phyloP scores from a whole-genome alignment of 2,888 invertebrate genomes.

The Hemistola chrysoprasaria region DNA sequence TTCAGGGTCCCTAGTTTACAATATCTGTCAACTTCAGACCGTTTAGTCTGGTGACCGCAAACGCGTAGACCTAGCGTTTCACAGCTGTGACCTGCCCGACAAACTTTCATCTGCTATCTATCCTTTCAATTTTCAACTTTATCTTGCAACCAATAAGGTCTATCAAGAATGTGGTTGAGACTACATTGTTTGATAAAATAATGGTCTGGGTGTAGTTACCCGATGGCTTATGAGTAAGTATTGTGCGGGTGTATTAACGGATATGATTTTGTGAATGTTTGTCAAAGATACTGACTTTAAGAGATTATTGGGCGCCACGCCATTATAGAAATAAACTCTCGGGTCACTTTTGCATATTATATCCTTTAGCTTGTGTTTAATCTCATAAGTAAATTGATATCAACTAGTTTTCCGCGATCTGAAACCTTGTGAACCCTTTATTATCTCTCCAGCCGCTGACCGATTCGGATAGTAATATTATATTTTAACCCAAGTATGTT shows the following conservation, averaged over 20 bases:
- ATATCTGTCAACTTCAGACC: slow-evolving; percentile 46
- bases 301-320: too few relatives aligned
- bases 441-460: too few relatives aligned
- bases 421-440: too few relatives aligned
- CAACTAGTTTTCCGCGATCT: too few relatives aligned
- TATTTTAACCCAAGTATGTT: too few relatives aligned
- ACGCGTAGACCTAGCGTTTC: slow-evolving; percentile 55
- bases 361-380: too few relatives aligned
- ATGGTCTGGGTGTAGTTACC: slow-evolving; percentile 22
- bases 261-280: slow-evolving; percentile 10
- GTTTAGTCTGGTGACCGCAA: slow-evolving; percentile 64
- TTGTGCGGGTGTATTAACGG: slow-evolving; percentile 18
- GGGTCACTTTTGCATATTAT: too few relatives aligned
- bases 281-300: slow-evolving; percentile 12
- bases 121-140: slow-evolving; percentile 5
- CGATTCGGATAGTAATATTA: too few relatives aligned
- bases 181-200: slow-evolving; percentile 27
- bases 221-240: slow-evolving; percentile 20
- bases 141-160: not conserved
- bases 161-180: not conserved
- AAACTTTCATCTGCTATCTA: slow-evolving; percentile 1
- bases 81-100: slow-evolving; percentile 51
- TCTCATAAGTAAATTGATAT: too few relatives aligned
- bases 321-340: too few relatives aligned
- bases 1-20: slow-evolving; percentile 38